Evolutionary conservation across 1,140 invertebrate genomes (phyloP), one percentile per base, ranked within the genome.

Genomic region (Lepeophtheirus salmonis): DNA sequence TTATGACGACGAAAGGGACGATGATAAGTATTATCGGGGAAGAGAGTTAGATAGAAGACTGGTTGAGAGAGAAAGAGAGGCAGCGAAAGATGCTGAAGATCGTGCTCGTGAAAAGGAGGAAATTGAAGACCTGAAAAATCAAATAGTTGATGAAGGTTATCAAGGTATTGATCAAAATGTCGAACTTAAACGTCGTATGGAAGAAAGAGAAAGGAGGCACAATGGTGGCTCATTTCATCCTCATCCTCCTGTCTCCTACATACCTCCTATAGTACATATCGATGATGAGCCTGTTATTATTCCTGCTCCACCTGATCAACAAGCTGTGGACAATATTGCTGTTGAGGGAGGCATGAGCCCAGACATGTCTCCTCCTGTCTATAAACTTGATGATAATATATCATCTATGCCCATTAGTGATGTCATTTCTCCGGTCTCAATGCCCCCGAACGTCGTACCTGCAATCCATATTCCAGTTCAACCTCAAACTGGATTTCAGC

Each of bases 1-100:
- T 72, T 98, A 98, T 70, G 91, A 97, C 71, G 94, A 98, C 71
- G 89, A 97, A 72, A 76, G 89, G 53, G 90, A 97, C 72, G 95
- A 97, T 71, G 77, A 83, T 22, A 96, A 96, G 71, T 97, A 89
- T 75, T 97, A 96, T 68, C 84, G 83, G 65, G 87, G 89, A 25
- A 82, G 89, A 71, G 86, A 90, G 68, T 74, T 97, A 51, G 82
- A 84, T 68, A 79, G 85, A 62, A 76, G 91, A n/a, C 72, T 94
- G 49, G 83, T 84, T 50, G 87, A 92, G 67, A 76, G 92, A 62
- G 86, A 91, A 52, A 81, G 89, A 63, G 94, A 97, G 73, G 85
- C 88, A 3, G 89, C 94, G 72, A 76, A 77, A 3, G 94, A 98
- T 74, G 81, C 79, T 10, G 79, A 85, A 64, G 94, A 97, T 74